These are phyloP conservation scores for Sylvia borin DNA, from an alignment of 2,797 vertebrate species.

Conservation along the genomic window DNA sequence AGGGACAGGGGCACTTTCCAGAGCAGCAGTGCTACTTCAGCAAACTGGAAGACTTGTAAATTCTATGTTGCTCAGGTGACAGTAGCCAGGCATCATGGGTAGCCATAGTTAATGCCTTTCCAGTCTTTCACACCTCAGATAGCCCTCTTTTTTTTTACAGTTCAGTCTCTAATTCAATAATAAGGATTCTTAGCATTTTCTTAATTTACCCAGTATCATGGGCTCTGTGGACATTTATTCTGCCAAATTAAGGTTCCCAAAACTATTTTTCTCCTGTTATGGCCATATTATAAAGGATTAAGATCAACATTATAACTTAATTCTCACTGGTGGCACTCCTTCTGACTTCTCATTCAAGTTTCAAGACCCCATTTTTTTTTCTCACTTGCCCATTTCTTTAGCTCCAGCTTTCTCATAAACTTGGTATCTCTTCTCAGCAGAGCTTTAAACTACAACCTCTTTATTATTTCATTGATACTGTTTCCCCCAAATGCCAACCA, in stretches of 20 bases:
- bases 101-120: not conserved
- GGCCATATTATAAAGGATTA: not conserved
- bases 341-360: not conserved
- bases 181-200: not conserved
- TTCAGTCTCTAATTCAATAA: not conserved
- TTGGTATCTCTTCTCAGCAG: not conserved
- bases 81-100: not conserved
- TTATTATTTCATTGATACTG: not conserved
- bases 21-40: not conserved
- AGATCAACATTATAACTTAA: not conserved
- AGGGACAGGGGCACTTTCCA: not conserved
- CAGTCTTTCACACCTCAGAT: accelerated
- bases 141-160: not conserved
- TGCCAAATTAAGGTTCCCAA: not conserved
- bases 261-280: not conserved
- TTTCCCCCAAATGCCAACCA: not conserved
- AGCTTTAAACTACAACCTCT: not conserved
- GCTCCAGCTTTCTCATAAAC: not conserved
- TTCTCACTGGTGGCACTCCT: not conserved
- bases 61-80: not conserved
- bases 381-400: not conserved
- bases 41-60: not conserved
- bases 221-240: not conserved
- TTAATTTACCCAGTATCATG: not conserved
- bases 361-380: not conserved